Base-by-base conservation (phyloP, 2,113 vertebrate genomes). In the Amblyornis subalaris region DNA sequence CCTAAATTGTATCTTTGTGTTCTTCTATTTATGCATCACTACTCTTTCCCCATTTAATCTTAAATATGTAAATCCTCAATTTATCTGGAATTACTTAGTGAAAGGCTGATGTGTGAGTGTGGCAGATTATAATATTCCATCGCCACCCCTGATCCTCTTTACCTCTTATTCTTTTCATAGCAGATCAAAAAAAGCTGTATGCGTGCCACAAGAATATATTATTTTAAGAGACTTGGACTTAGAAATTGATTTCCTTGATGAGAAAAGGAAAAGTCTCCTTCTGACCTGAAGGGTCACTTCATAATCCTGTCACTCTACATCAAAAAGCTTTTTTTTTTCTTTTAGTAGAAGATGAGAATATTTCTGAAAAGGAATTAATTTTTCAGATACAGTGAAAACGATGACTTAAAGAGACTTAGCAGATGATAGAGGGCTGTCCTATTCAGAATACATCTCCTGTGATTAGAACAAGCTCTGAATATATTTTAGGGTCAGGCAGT, bases 191-290 rank as follows among this genome's bases (percentile, higher is more conserved):
- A 97, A 97, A 96, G 89, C 97, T 96, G 96, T 28, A 77, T 97
- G 97, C 91, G 23, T 97, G 97, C 97, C 94, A 90, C 96, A 98
- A 98, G 97, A 98, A 98, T 98, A 97, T 98, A 98, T 98, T 98
- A 98, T 98, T 98, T 98, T 98, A 98, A 98, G 97, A 98, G 98
- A 98, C 97, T 97, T 95, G 95, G 97, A 98, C 97, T 98, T 97
- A 97, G 96, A 98, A 98, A 98, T 98, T 98, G 98, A 98, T 98
- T 98, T 98, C 96, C 98, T 98, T 98, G 98, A 98, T 98, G 98
- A 98, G 98, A 98, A 98, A 97, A 97, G 97, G 97, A 97, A 98
- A 98, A 98, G 97, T 98, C 97, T 98, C 97, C 98, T 98, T 97
- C 95, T 98, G 98, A 98, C 97, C 97, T 96, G 90, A 89, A 98